Evolutionary conservation across 1,140 invertebrate genomes (phyloP).

Genomic region (Lepeophtheirus salmonis): DNA sequence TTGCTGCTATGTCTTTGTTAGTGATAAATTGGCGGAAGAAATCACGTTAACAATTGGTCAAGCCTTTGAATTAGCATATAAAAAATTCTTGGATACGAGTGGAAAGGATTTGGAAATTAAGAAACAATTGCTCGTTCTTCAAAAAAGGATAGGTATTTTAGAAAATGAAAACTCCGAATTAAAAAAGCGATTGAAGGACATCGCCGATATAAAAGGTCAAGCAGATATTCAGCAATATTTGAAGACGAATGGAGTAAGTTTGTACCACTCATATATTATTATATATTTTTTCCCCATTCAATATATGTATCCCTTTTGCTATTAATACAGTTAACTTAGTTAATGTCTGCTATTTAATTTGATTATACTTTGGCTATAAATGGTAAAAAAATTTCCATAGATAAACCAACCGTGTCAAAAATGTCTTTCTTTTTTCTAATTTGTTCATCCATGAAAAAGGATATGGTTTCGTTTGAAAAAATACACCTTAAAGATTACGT

Average conservation of each 20-base stretch:
- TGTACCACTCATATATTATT: too few relatives aligned
- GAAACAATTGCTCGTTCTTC: slow-evolving; percentile 44
- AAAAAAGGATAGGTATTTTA: slow-evolving; percentile 48
- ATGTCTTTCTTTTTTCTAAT: background rate
- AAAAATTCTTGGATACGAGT: slow-evolving; percentile 52
- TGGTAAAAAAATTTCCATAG: background rate
- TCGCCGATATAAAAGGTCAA: slow-evolving; percentile 27
- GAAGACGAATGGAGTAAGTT: slow-evolving; percentile 21
- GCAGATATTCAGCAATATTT: slow-evolving; percentile 25
- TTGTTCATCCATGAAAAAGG: too few relatives aligned
- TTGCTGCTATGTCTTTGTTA: slow-evolving; percentile 87
- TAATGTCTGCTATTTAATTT: too few relatives aligned
- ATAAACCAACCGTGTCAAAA: background rate
- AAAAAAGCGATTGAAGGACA: slow-evolving; percentile 41
- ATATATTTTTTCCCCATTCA: slow-evolving; percentile 3
- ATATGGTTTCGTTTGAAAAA: too few relatives aligned
- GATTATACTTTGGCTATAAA: background rate
- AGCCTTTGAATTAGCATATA: slow-evolving; percentile 89
- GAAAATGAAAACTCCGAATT: slow-evolving; percentile 49
- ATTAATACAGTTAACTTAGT: background rate
- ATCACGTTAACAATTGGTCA: slow-evolving; percentile 92
- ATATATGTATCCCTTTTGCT: background rate
- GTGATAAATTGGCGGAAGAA: slow-evolving; percentile 85
- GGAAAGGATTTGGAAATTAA: slow-evolving; percentile 51
- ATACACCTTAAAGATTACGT: too few relatives aligned